A percentile compares a stretch with the other conserved stretches of the same genome.
Conservation (phyloP, 2,797 vertebrate species). For the Centroberyx gerrardi region DNA sequence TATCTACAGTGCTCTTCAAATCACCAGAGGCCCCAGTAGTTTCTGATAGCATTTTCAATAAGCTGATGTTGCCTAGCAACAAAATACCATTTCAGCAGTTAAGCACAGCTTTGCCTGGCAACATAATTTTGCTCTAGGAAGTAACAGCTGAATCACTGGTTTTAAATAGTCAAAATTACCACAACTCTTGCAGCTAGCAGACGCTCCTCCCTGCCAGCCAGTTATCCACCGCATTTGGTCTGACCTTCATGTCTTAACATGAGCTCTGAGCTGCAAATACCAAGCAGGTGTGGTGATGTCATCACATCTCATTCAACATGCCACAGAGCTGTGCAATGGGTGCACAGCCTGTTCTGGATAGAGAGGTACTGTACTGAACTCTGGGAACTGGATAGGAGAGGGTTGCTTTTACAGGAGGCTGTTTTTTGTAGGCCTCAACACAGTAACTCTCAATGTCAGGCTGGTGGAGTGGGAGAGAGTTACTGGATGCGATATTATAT, state of each 20-base stretch:
- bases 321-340: constrained; percentile 46
- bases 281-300: constrained; percentile 81
- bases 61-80: constrained; percentile 64
- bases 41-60: constrained; percentile 47
- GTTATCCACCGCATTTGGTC: constrained; percentile 41
- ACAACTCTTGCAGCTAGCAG: constrained; percentile 32
- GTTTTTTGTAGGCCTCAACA: constrained; percentile 27
- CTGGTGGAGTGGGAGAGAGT: constrained; percentile 17
- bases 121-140: constrained; percentile 32
- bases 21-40: constrained; percentile 24
- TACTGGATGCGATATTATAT: constrained; percentile 38
- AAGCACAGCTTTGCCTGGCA: constrained; percentile 51
- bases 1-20: constrained; percentile 40
- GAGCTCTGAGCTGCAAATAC: constrained; percentile 69
- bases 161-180: constrained; percentile 36
- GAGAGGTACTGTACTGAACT: constrained; percentile 19
- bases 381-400: constrained; percentile 16
- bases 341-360: constrained; percentile 29
- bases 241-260: constrained; percentile 63
- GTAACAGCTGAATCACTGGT: constrained; percentile 48
- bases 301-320: constrained; percentile 62
- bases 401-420: constrained; percentile 24
- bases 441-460: constrained; percentile 26
- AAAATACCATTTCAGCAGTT: constrained; percentile 40
- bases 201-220: constrained; percentile 27